phyloP scores from a whole-genome alignment of 2,797 vertebrate species.

The Sitta carolinensis region DNA sequence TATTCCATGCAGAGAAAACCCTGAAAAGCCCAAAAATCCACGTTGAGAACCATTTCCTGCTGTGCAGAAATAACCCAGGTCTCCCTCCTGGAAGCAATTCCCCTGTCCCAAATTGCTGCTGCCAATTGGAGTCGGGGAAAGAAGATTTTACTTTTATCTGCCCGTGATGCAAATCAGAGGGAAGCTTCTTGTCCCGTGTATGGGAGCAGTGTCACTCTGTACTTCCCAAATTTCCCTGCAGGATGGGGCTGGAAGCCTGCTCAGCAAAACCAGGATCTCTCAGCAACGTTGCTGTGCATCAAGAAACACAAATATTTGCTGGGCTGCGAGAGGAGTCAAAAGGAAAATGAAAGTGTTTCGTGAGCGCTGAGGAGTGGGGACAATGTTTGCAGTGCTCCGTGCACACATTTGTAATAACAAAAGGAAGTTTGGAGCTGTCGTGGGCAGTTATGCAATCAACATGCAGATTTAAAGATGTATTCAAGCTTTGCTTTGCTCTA shows the following conservation, averaged over 20 bases:
- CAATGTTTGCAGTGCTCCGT: background rate
- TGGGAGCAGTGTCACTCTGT: background rate
- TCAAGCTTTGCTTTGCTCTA: background rate
- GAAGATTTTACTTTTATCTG: background rate
- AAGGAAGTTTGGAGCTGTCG: background rate
- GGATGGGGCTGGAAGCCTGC: background rate
- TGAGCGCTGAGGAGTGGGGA: background rate
- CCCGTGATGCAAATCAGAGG: background rate
- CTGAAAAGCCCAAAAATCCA: background rate
- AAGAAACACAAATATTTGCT: background rate
- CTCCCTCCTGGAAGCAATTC: accelerated
- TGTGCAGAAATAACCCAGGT: background rate
- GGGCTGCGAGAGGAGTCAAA: background rate
- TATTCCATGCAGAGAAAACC: background rate
- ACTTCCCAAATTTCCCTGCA: background rate
- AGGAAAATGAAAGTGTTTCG: background rate
- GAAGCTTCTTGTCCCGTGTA: background rate
- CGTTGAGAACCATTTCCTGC: background rate
- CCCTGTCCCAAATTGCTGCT: background rate
- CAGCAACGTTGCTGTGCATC: background rate
- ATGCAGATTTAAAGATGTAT: background rate
- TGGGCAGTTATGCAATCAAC: background rate
- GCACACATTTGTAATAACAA: background rate
- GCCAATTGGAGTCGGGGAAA: background rate
- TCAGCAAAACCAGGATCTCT: background rate